Percentiles rank a stretch among this genome's conserved stretches.
Conservation (phyloP, 2,888 invertebrate species). For the Tetramorium bicarinatum region DNA sequence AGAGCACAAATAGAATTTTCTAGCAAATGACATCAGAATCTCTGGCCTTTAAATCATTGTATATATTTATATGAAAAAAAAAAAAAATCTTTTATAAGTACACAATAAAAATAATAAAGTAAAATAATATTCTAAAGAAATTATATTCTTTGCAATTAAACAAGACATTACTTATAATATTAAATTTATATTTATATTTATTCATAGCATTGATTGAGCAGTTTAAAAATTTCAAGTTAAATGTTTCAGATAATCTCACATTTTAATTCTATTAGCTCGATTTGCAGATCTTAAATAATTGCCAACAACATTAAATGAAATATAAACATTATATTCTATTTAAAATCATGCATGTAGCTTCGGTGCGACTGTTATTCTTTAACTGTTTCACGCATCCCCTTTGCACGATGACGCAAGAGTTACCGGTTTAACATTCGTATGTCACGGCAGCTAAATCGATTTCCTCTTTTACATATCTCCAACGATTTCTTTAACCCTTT, state of each 20-base stretch:
- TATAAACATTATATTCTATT: not conserved
- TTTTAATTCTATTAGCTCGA: not conserved
- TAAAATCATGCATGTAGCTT: not conserved
- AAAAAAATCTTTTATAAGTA: not conserved
- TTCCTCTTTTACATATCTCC: constrained; percentile 44
- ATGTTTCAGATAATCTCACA: not conserved
- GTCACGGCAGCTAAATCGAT: constrained; percentile 49
- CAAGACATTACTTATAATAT: not conserved
- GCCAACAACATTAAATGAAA: not conserved
- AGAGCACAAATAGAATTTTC: not conserved
- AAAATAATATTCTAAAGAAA: not conserved
- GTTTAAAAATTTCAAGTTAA: not conserved
- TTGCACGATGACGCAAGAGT: constrained; percentile 10
- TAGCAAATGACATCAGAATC: not conserved
- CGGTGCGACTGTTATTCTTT: not conserved
- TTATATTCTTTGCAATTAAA: constrained; percentile 11
- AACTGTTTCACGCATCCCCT: constrained; percentile 31
- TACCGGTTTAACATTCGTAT: constrained; percentile 43
- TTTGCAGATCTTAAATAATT: not conserved
- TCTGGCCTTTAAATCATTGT: not conserved
- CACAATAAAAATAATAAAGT: too few species aligned
- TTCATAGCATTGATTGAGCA: not conserved
- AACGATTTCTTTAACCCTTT: constrained; percentile 52
- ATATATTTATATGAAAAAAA: constrained; percentile 7
- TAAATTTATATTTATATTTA: not conserved